phyloP scores from a whole-genome alignment of 2,797 vertebrate genomes.

The Myoxocephalus aenaeus region DNA sequence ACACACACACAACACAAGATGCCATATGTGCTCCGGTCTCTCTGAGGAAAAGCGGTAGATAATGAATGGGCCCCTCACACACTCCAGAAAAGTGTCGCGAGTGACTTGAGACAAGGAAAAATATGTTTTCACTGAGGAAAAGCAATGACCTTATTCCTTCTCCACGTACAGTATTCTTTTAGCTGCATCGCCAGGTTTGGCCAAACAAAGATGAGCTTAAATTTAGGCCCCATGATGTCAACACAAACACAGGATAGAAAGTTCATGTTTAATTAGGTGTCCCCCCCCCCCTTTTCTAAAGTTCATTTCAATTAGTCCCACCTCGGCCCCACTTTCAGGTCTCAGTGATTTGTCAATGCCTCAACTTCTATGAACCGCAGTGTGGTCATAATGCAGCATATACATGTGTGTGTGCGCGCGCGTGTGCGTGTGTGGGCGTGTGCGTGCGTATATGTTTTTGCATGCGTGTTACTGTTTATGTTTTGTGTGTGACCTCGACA shows the following conservation, averaged over 20 bases:
- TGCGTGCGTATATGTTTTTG: constrained; percentile 40
- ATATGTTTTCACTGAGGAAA: constrained; percentile 77
- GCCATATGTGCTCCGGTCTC: constrained; percentile 55
- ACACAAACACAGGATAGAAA: constrained; percentile 81
- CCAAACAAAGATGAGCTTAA: constrained; percentile 73
- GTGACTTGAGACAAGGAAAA: constrained; percentile 74
- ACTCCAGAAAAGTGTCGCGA: constrained; percentile 64
- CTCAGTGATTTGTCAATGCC: constrained; percentile 87
- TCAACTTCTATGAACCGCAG: constrained; percentile 66
- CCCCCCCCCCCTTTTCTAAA: constrained; percentile 83
- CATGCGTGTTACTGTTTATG: constrained; percentile 66
- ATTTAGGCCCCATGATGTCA: constrained; percentile 83
- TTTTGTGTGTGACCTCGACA: constrained; percentile 75
- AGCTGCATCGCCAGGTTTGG: constrained; percentile 71
- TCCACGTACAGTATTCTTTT: constrained; percentile 49
- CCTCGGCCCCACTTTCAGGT: constrained; percentile 83
- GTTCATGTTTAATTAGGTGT: constrained; percentile 89
- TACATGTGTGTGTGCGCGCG: constrained; percentile 40
- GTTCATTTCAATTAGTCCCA: constrained; percentile 95
- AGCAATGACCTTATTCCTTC: constrained; percentile 82
- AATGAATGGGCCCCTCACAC: constrained; percentile 74
- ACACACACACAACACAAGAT: constrained; percentile 44
- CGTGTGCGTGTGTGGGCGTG: constrained; percentile 35
- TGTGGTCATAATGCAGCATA: constrained; percentile 60
- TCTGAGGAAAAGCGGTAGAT: constrained; percentile 61